Evolutionary conservation across 2,797 vertebrate genomes (phyloP).

Genomic region (Champsocephalus esox): DNA sequence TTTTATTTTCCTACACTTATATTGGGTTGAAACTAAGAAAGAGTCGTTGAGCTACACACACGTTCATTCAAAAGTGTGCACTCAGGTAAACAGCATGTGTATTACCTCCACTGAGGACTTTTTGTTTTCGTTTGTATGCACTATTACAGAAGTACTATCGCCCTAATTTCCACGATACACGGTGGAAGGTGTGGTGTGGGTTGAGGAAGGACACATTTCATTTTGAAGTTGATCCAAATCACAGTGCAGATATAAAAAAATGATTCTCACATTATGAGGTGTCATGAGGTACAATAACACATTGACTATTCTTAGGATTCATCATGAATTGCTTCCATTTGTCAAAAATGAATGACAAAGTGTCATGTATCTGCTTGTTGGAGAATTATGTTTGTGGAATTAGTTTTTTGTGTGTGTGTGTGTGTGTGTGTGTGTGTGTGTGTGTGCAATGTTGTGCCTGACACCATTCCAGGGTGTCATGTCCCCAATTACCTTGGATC

Average conservation of each 20-base stretch:
- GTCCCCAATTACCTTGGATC: slow-evolving; percentile 72
- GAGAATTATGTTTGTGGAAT: not conserved
- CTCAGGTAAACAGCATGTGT: not conserved
- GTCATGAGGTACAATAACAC: not conserved
- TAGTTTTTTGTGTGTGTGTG: not conserved
- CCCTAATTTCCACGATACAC: no score
- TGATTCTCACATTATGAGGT: no score
- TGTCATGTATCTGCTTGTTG: not conserved
- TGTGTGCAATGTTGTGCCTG: slow-evolving; percentile 6
- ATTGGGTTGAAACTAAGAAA: not conserved
- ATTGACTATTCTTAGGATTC: not conserved
- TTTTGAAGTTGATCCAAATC: no score
- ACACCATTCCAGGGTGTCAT: slow-evolving; percentile 53
- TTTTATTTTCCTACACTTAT: not conserved
- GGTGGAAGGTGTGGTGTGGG: no score
- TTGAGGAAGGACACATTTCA: no score
- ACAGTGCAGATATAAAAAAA: no score
- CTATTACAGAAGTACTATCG: no score
- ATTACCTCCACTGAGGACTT: no score
- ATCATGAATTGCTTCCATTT: not conserved
- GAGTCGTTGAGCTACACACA: not conserved
- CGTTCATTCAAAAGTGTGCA: not conserved
- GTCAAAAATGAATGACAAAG: no score
- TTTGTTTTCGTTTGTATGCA: no score
- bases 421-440: not conserved